Conservation (phyloP, 2,113 vertebrate species). For the Charina bottae region DNA sequence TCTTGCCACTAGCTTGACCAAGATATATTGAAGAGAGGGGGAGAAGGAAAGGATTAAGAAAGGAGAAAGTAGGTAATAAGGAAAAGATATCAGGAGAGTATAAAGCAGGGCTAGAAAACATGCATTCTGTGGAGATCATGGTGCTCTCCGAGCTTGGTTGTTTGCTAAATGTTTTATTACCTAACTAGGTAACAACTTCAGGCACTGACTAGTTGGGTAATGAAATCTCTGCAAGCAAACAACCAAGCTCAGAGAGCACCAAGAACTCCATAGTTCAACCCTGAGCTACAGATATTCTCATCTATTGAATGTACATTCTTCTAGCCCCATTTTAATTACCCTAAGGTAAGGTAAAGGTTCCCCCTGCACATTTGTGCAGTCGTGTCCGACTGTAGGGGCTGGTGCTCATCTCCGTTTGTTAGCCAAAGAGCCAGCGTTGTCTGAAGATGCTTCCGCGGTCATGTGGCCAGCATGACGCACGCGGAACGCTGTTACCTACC, state of each 20-base stretch:
- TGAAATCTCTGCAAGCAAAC: not conserved
- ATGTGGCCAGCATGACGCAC: too few relatives aligned
- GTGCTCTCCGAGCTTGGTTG: not conserved
- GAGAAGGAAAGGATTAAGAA: not conserved
- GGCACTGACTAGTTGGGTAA: not conserved
- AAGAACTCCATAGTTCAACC: not conserved
- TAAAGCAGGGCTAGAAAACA: not conserved
- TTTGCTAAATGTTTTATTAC: not conserved
- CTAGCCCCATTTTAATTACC: not conserved
- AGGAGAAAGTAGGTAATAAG: too few relatives aligned
- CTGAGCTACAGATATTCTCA: not conserved
- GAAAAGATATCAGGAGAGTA: not conserved
- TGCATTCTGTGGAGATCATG: not conserved
- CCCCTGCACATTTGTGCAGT: too few relatives aligned
- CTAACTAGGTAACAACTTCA: not conserved
- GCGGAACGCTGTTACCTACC: too few relatives aligned
- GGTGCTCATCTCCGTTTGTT: too few relatives aligned
- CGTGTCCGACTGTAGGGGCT: too few relatives aligned
- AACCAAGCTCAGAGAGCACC: not conserved
- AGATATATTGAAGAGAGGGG: not conserved
- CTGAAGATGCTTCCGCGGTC: too few relatives aligned
- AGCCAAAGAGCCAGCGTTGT: too few relatives aligned
- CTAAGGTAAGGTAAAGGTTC: too few relatives aligned
- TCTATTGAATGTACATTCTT: not conserved
- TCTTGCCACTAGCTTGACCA: not conserved